Percentiles rank a stretch among this genome's conserved stretches.
Conservation (phyloP, 1,140 invertebrate species). For the Drosophila murphyi region DNA sequence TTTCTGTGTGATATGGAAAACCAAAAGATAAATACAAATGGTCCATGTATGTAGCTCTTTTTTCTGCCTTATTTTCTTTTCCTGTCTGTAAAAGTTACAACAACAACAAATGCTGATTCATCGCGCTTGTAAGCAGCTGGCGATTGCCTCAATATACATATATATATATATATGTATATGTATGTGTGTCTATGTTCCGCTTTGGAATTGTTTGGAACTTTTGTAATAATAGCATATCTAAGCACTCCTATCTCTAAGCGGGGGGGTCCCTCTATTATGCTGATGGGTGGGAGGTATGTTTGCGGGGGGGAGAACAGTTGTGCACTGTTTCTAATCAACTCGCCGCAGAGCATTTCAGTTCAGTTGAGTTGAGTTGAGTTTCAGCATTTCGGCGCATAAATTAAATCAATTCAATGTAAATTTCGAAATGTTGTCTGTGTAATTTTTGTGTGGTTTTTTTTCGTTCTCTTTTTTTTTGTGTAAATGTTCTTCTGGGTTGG, state of each 20-base stretch:
- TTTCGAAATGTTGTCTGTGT: conserved; percentile 70
- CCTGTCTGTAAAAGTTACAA: conserved; percentile 56
- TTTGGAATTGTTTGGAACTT: conserved; percentile 38
- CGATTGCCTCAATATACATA: conserved; percentile 36
- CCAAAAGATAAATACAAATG: conserved; percentile 7
- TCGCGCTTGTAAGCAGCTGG: conserved; percentile 46
- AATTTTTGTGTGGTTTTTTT: conserved; percentile 50
- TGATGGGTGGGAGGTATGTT: conserved; percentile 14
- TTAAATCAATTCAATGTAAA: conserved; percentile 73
- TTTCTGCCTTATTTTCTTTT: conserved; percentile 7
- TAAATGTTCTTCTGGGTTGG: conserved; percentile 45
- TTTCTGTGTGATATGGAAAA: conserved; percentile 54
- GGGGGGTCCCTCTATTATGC: conserved; percentile 36
- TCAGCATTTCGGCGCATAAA: conserved; percentile 45
- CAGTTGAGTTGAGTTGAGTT: conserved; percentile 21
- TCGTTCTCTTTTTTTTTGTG: conserved; percentile 23
- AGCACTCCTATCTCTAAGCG: conserved; percentile 3
- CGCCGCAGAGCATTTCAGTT: conserved; percentile 24
- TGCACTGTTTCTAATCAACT: conserved; percentile 67
- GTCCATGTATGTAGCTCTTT: conserved; percentile 45
- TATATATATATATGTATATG: background rate
- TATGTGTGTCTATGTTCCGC: too few relatives aligned
- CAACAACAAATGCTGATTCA: conserved; percentile 61
- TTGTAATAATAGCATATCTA: conserved; percentile 53
- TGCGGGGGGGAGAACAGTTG: conserved; percentile 3